Base-by-base conservation (phyloP, 2,888 invertebrate species). In the Tiliacea citrago region DNA sequence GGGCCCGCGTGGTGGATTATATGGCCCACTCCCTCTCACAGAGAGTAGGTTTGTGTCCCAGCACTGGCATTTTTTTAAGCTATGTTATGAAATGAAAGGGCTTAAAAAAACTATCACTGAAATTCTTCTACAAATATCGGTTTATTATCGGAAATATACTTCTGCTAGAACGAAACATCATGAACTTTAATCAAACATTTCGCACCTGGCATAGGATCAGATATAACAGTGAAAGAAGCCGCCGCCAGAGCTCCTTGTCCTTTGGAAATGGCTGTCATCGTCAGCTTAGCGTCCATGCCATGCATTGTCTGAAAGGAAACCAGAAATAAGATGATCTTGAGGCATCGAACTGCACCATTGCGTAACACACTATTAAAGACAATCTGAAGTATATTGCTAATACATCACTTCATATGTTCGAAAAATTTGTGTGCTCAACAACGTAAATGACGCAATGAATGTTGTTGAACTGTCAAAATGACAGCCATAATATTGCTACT, bases 241-340 rank as follows among this genome's bases (percentile, higher is more conserved):
- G 95, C 95, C 0, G 93, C 96, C 0, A 96, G 76, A 0, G 95
- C 95, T 0, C 91, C 96, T 57, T 94, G 94, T 0, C 95, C 92
- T 66, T 88, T 93, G 0, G 94, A 90, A 2, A 96, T 89, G 0
- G 94, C 95, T 0, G 90, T 71, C 80, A 95, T 82, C 0, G 95
- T 92, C 66, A 93, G 78, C 87, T 90, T 88, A 0, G 95, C 94
- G 29, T 89, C 93, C 24, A 89, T 88, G 51, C 93, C 94, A 70
- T 92, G 91, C 79, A 90, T 87, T 83, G 91, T 90, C 95, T 96
- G 88, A 45, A 79, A 84, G 10, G 18, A 57, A 57, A 68, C 7
- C 7, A n/a, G 2, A 35, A 24, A 9, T 49, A 5, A 42, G n/a
- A 42, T 8, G 10, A 29, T 29, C 42, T n/a, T 57, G 16, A 8